Conservation (phyloP, 2,113 vertebrate genomes). For the Notiomystis cincta region DNA sequence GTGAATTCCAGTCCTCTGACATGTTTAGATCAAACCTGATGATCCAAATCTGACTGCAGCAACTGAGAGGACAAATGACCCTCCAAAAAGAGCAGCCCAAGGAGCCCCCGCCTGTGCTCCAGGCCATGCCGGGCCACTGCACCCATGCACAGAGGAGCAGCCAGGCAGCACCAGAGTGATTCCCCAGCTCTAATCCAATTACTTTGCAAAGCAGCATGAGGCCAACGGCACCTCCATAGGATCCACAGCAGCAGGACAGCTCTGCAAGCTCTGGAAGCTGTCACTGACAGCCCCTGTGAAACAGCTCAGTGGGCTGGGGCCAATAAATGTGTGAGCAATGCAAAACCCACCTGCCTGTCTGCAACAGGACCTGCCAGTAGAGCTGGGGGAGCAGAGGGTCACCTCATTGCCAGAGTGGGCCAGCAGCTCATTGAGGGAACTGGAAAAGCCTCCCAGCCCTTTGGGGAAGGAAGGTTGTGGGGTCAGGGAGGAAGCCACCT, state of each 20-base stretch:
- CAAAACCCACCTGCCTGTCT: not conserved
- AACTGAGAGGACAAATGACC: not conserved
- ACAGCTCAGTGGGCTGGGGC: not conserved
- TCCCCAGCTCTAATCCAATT: not conserved
- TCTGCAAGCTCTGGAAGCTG: not conserved
- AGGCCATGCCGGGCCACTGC: not conserved
- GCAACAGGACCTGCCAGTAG: accelerated
- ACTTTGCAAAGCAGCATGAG: not conserved
- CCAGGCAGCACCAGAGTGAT: not conserved
- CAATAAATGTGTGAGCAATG: not conserved
- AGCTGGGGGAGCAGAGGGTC: not conserved
- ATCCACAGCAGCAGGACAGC: accelerated
- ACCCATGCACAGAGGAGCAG: not conserved
- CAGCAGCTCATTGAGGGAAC: no score
- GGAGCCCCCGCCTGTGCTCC: accelerated
- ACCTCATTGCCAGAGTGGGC: not conserved
- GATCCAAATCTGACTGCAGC: conserved; percentile 23
- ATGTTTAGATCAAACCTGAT: not conserved
- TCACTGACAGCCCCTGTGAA: accelerated
- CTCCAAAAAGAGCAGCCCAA: not conserved
- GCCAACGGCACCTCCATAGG: not conserved
- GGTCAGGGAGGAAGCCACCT: not conserved
- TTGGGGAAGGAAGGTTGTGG: not conserved
- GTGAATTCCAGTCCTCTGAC: not conserved
- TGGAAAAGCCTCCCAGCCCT: not conserved